Evolutionary conservation across 2,888 invertebrate species (phyloP).

Genomic region (Stenchaetothrips biformis): DNA sequence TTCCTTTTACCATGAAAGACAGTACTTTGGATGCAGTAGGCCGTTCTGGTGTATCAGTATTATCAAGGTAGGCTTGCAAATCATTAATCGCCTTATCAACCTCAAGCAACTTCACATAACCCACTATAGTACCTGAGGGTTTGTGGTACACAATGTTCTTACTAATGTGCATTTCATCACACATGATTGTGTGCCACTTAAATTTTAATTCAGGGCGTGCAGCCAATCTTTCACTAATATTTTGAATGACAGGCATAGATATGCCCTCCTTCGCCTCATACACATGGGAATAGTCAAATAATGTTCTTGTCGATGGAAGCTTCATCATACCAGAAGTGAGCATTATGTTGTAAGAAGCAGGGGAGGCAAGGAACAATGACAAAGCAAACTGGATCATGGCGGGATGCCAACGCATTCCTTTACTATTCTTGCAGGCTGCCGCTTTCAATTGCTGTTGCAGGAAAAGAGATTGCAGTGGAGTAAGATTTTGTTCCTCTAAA

Average conservation of each 20-base stretch:
- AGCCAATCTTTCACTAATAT: not conserved
- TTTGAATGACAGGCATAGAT: not conserved
- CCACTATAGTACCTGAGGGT: not conserved
- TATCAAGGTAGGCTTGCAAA: not conserved
- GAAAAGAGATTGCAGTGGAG: not conserved
- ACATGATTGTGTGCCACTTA: not conserved
- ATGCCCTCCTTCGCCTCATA: not conserved
- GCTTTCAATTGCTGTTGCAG: not conserved
- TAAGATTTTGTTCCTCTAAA: not conserved
- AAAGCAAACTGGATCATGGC: not conserved
- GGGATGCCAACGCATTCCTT: not conserved
- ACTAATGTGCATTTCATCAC: conserved; percentile 1
- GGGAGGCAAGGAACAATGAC: not conserved
- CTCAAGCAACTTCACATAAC: not conserved
- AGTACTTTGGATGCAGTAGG: not conserved
- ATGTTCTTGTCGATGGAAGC: not conserved
- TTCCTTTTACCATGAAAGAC: not conserved
- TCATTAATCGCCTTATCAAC: not conserved
- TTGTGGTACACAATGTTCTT: not conserved
- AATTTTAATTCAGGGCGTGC: not conserved
- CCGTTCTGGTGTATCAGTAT: not conserved
- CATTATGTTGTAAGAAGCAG: not conserved
- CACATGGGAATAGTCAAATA: not conserved
- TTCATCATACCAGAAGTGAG: not conserved
- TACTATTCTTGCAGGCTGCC: not conserved